These are phyloP conservation scores for Zoroaster sp. DNA, from an alignment of 53 echinoderm and acorn worm species.

Conservation along the genomic window DNA sequence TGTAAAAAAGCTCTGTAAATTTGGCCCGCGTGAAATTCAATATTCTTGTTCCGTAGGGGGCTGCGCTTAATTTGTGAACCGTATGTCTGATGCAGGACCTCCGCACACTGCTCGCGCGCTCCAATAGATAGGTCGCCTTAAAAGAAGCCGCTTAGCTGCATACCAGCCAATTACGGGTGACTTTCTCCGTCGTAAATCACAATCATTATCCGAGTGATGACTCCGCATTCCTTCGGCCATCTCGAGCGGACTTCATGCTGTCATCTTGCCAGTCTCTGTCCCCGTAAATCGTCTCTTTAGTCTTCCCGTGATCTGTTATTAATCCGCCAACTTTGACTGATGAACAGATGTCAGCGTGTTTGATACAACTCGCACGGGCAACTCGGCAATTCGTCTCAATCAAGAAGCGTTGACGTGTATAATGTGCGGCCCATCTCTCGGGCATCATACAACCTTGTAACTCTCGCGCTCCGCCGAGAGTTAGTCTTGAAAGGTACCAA, in stretches of 20 bases:
- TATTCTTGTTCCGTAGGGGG: background rate
- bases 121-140: background rate
- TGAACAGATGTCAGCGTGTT: conserved; percentile 38
- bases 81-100: background rate
- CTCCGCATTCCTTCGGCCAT: background rate
- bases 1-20: background rate
- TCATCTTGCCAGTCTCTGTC: conserved; percentile 15
- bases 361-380: conserved; percentile 50
- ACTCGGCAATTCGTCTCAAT: conserved; percentile 47
- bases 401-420: conserved; percentile 38
- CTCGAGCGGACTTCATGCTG: conserved; percentile 18
- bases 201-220: conserved; percentile 35
- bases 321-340: conserved; percentile 4
- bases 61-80: background rate
- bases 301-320: background rate
- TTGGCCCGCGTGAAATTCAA: background rate
- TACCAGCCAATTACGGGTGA: conserved; percentile 35
- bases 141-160: conserved; percentile 40
- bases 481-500: no score
- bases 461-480: no score
- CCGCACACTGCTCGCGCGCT: background rate
- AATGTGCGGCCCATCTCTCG: background rate
- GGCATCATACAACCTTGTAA: conserved; percentile 6
- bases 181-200: conserved; percentile 43
- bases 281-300: conserved; percentile 32